Conservation (phyloP, 2,797 vertebrate species). For the Simalia tracyae region DNA sequence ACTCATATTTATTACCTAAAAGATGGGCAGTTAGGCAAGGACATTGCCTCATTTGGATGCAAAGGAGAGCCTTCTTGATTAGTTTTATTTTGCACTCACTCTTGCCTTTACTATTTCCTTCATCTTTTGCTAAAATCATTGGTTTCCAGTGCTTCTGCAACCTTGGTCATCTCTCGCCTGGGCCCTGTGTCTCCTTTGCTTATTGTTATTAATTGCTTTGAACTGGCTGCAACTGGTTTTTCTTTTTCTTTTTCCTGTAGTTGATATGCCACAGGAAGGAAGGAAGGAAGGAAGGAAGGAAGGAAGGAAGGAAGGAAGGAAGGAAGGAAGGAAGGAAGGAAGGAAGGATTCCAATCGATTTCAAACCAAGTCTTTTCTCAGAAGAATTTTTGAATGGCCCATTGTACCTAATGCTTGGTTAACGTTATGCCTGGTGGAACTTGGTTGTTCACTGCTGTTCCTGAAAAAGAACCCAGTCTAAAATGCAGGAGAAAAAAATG, state of each 20-base stretch:
- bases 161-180: not conserved
- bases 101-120: slow-evolving; percentile 20
- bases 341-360: no score
- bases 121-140: slow-evolving; percentile 12
- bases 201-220: not conserved
- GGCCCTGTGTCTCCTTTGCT: not conserved
- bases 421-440: no score
- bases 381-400: no score
- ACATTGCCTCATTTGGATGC: slow-evolving; percentile 28
- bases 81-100: slow-evolving; percentile 16
- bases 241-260: not conserved
- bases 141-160: slow-evolving; percentile 7
- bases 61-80: slow-evolving; percentile 11
- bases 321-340: not conserved
- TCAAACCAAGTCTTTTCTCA: no score
- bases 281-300: accelerated
- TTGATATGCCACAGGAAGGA: not conserved
- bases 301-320: not conserved
- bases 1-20: slow-evolving; percentile 15
- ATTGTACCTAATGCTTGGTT: no score
- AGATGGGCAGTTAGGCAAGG: slow-evolving; percentile 11
- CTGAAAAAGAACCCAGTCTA: not conserved
- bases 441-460: not conserved
- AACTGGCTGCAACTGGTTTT: not conserved
- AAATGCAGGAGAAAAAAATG: not conserved